Evolutionary conservation across 2,888 invertebrate species (phyloP).

Genomic region (Callimorpha dominula): DNA sequence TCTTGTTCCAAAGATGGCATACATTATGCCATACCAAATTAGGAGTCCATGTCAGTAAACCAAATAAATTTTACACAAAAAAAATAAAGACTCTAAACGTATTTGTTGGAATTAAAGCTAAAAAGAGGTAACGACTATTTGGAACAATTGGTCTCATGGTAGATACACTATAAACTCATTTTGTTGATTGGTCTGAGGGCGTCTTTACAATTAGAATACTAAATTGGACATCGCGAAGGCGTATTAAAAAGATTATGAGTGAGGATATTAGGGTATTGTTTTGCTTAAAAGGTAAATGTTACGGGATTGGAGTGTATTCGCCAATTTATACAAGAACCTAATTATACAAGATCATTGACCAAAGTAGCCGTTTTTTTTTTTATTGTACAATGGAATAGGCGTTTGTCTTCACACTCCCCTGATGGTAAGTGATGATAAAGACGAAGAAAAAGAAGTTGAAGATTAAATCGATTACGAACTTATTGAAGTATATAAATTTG

Average conservation of each 20-base stretch:
- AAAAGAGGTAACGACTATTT: background rate
- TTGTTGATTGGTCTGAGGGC: background rate
- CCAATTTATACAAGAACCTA: slow-evolving; percentile 10
- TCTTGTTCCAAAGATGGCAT: background rate
- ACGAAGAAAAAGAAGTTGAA: background rate
- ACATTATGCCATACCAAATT: background rate
- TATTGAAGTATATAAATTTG: background rate
- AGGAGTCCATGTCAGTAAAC: background rate
- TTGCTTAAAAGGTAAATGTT: slow-evolving; percentile 24
- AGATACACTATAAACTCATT: background rate
- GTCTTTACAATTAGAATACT: slow-evolving; percentile 27
- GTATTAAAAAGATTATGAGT: slow-evolving; percentile 24
- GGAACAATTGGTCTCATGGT: background rate
- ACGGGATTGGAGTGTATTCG: slow-evolving; percentile 13
- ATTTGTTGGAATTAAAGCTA: background rate
- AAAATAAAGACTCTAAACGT: background rate
- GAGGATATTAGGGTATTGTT: slow-evolving; percentile 18
- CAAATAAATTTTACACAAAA: background rate
- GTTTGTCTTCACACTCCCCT: too few relatives aligned
- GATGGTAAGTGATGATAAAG: too few relatives aligned
- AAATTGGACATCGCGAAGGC: slow-evolving; percentile 35
- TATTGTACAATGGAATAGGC: too few relatives aligned
- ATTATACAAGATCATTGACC: slow-evolving; percentile 3
- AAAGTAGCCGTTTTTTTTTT: slow-evolving; percentile 7
- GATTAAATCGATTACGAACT: background rate